phyloP scores from a whole-genome alignment of 2,888 invertebrate genomes.

The Sycophila texana region DNA sequence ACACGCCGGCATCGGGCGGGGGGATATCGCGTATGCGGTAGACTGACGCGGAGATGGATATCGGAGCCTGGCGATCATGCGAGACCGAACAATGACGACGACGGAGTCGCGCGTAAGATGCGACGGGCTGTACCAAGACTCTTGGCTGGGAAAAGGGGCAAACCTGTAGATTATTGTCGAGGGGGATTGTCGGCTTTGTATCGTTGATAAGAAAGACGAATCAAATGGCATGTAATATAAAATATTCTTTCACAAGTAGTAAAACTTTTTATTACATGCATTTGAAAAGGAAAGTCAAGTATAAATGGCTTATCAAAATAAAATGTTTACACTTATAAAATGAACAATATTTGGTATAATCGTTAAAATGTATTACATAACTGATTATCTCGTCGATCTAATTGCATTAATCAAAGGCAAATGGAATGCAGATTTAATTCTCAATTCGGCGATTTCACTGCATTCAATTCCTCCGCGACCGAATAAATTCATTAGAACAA shows the following conservation, averaged over 20 bases:
- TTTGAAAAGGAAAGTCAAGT: background rate
- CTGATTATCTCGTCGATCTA: no score
- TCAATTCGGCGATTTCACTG: no score
- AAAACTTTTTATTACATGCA: background rate
- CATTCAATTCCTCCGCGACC: no score
- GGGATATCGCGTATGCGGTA: slow-evolving; percentile 5
- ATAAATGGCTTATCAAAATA: background rate
- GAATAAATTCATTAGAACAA: no score
- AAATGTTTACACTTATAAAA: no score
- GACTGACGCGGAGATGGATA: slow-evolving; percentile 31
- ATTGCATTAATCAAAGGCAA: no score
- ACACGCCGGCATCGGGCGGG: slow-evolving; percentile 17
- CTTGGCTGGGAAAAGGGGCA: no score
- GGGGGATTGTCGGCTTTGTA: background rate
- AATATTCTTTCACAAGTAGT: background rate
- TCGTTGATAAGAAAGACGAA: background rate
- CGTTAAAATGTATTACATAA: no score
- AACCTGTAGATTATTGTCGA: background rate
- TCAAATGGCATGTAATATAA: background rate
- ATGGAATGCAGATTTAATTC: no score
- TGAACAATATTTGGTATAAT: no score
- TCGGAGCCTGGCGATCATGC: background rate
- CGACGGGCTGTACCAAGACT: background rate
- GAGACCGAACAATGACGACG: slow-evolving; percentile 13
- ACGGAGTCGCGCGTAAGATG: background rate